These are phyloP conservation scores for Micronycteris hirsuta DNA, from an alignment of 2,113 vertebrate genomes.

Conservation along the genomic window DNA sequence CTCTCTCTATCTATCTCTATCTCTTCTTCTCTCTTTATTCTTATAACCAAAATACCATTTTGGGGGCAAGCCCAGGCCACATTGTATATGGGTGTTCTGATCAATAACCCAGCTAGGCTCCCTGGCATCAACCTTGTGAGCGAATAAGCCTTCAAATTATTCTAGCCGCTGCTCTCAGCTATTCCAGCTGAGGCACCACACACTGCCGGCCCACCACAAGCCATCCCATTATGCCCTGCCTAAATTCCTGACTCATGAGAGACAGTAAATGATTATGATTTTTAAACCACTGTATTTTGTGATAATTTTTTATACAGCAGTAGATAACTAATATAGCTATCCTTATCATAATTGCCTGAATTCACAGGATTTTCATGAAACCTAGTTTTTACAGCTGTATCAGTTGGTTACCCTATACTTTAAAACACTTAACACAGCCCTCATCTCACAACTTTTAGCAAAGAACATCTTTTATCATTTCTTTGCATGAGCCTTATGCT, in stretches of 20 bases:
- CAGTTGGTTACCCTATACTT: not conserved
- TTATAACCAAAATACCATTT: not conserved
- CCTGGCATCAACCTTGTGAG: not conserved
- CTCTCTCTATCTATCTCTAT: too few species aligned
- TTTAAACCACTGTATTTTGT: not conserved
- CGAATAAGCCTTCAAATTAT: not conserved
- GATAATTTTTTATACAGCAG: not conserved
- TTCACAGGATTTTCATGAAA: not conserved
- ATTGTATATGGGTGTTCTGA: not conserved
- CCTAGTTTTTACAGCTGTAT: not conserved
- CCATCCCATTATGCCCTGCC: not conserved
- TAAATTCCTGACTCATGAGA: not conserved
- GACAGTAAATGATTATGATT: not conserved
- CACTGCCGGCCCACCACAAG: not conserved
- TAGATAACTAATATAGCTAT: not conserved
- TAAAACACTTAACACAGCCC: not conserved
- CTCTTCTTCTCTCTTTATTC: not conserved
- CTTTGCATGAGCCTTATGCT: not conserved
- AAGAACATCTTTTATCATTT: not conserved
- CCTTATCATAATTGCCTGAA: not conserved
- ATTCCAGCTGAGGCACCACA: not conserved
- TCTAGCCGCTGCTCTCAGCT: not conserved
- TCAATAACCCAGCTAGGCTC: not conserved
- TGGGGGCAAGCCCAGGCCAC: not conserved
- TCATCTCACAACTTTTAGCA: not conserved